phyloP scores from a whole-genome alignment of 2,888 invertebrate genomes.

The Perdita meconis region DNA sequence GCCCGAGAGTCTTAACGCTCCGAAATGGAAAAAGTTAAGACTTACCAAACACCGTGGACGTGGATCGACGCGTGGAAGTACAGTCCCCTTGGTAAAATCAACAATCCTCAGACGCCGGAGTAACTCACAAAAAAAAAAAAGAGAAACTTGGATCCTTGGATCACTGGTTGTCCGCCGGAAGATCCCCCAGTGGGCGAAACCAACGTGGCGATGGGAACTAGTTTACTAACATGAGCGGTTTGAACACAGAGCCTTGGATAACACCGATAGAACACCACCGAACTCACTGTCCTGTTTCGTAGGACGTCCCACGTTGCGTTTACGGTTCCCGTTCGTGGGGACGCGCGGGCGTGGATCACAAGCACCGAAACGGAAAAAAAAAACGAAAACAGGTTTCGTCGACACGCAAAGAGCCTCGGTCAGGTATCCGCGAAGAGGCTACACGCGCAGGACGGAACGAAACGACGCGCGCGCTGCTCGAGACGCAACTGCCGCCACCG shows the following conservation, averaged over 20 bases:
- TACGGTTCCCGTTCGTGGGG: constrained; percentile 39
- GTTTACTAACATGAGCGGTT: constrained; percentile 41
- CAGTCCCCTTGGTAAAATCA: constrained; percentile 5
- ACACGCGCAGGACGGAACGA: constrained; percentile 66
- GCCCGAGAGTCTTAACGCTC: neutral
- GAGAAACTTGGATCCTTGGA: too few relatives aligned
- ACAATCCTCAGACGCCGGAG: constrained; percentile 34
- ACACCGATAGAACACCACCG: constrained; percentile 66
- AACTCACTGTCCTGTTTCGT: constrained; percentile 54
- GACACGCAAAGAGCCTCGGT: constrained; percentile 52
- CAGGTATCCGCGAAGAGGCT: constrained; percentile 33
- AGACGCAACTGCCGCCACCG: constrained; percentile 76
- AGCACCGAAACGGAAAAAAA: constrained; percentile 50
- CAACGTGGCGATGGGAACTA: constrained; percentile 34
- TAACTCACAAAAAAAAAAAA: constrained; percentile 31
- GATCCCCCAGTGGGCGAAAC: constrained; percentile 24
- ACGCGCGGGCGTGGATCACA: constrained; percentile 29
- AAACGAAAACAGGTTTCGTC: constrained; percentile 55
- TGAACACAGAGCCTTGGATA: constrained; percentile 7
- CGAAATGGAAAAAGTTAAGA: neutral
- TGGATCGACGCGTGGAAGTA: constrained; percentile 26
- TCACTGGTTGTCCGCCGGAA: constrained; percentile 26
- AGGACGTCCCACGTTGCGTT: constrained; percentile 44
- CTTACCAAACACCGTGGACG: constrained; percentile 57
- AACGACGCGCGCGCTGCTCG: constrained; percentile 74